Evolutionary conservation across 2,797 vertebrate genomes (phyloP), one percentile per base, ranked within the genome.

Genomic region (Cephalopachus bancanus): DNA sequence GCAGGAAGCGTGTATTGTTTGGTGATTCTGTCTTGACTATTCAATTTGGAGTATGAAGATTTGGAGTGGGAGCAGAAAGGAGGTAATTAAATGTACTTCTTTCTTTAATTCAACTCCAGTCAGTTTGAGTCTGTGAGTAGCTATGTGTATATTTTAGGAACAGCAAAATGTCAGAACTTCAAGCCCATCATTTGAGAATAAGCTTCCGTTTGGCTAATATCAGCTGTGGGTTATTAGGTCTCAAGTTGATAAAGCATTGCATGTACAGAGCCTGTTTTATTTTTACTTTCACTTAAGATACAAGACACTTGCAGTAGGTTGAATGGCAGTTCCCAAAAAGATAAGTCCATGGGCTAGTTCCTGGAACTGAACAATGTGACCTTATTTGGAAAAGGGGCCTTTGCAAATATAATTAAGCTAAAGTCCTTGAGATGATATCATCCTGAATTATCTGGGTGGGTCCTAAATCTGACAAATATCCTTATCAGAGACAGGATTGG

Each of bases 121-220:
- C 60, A 92, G n/a, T 87, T 78, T 90, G 78, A 95, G 59, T 96
- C 74, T n/a, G 65, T 96, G 53, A 95, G 69, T 62, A 62, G 62
- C 22, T 89, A 53, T 49, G 15, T 60, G 28, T 72, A 33, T 96
- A 83, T 94, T 91, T 93, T 95, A 69, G 75, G 64, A 94, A 89
- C 26, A 65, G 67, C 76, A 90, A 65, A 81, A 75, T 75, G 28
- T 92, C 83, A 85, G 87, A 88, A 83, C 11, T 84, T 76, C 15
- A 81, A 59, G 72, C 22, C 83, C 89, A 76, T 85, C n/a, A 15
- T 89, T 69, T 83, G 33, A 64, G 72, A 83, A 89, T 57, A 69
- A 93, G 17, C 75, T 87, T 78, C 30, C 59, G 10, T 28, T 86
- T 62, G 30, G 51, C 72, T 81, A 64, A 55, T 20, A 28, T 55